These are phyloP conservation scores for Ormyrus pomaceus DNA, from an alignment of 2,888 invertebrate species.

Conservation along the genomic window DNA sequence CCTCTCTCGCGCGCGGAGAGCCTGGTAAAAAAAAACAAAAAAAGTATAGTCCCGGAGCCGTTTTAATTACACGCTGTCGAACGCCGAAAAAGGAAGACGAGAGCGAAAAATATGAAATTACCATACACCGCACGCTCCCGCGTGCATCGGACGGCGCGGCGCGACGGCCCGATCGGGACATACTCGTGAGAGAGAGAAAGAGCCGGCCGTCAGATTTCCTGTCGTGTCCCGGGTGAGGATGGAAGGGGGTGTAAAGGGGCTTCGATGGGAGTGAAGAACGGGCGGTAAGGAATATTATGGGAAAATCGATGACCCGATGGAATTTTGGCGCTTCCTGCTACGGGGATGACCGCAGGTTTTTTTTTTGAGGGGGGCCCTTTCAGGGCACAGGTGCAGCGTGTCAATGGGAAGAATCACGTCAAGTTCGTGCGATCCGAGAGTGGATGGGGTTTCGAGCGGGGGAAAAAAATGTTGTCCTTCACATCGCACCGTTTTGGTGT, in stretches of 20 bases:
- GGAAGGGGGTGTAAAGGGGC: slow-evolving; percentile 38
- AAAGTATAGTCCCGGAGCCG: neutral
- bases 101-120: slow-evolving; percentile 51
- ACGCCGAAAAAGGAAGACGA: slow-evolving; percentile 31
- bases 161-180: neutral
- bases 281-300: slow-evolving; percentile 7
- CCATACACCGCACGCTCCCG: slow-evolving; percentile 28
- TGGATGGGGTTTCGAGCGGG: too few relatives aligned
- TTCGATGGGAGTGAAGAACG: slow-evolving; percentile 5
- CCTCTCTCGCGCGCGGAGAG: too few relatives aligned
- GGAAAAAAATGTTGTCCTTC: too few relatives aligned
- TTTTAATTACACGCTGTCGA: slow-evolving; percentile 23
- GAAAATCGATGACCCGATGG: slow-evolving; percentile 33
- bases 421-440: too few relatives aligned
- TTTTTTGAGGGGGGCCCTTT: too few relatives aligned
- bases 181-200: slow-evolving; percentile 38
- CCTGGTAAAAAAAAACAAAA: too few relatives aligned
- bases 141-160: neutral
- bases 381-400: too few relatives aligned
- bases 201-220: slow-evolving; percentile 58
- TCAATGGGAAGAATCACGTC: too few relatives aligned
- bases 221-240: slow-evolving; percentile 20
- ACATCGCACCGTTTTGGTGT: too few relatives aligned
- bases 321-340: slow-evolving; percentile 34
- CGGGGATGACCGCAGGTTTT: neutral